Conservation (phyloP, 1,140 invertebrate species). For the Leptoteleia sp. region DNA sequence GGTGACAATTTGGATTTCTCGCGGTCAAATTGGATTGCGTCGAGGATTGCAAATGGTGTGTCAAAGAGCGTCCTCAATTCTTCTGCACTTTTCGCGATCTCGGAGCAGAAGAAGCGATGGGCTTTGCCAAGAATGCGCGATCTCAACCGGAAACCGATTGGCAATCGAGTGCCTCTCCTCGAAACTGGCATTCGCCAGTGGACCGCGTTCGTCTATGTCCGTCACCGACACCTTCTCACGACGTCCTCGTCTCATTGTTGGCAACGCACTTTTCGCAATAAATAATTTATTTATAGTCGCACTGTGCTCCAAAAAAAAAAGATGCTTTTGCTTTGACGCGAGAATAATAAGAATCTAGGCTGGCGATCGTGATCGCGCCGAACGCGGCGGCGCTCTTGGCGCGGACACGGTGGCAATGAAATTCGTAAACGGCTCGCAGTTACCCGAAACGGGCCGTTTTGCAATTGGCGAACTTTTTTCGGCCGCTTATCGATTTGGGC, state of each 20-base stretch:
- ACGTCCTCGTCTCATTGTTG: conserved; percentile 65
- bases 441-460: conserved; percentile 36
- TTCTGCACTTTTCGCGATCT: conserved; percentile 36
- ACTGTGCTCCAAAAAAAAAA: conserved; percentile 51
- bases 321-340: conserved; percentile 68
- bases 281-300: conserved; percentile 68
- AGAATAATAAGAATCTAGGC: conserved; percentile 66
- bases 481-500: conserved; percentile 44
- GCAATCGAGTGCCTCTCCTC: conserved; percentile 70
- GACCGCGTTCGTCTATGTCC: conserved; percentile 51
- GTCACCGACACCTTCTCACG: conserved; percentile 61
- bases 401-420: conserved; percentile 52
- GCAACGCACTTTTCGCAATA: conserved; percentile 63
- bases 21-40: not conserved
- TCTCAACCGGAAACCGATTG: conserved; percentile 72
- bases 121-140: conserved; percentile 66
- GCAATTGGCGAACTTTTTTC: conserved; percentile 54
- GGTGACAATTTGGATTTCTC: no score
- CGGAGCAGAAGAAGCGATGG: conserved; percentile 12
- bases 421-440: conserved; percentile 13
- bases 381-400: conserved; percentile 36
- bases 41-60: conserved; percentile 14
- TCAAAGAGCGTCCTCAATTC: conserved; percentile 41
- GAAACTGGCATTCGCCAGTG: conserved; percentile 69
- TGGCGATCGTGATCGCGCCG: conserved; percentile 24